Evolutionary conservation across 2,888 invertebrate species (phyloP), one percentile per base, ranked within the genome.

Genomic region (Melieria picta): DNA sequence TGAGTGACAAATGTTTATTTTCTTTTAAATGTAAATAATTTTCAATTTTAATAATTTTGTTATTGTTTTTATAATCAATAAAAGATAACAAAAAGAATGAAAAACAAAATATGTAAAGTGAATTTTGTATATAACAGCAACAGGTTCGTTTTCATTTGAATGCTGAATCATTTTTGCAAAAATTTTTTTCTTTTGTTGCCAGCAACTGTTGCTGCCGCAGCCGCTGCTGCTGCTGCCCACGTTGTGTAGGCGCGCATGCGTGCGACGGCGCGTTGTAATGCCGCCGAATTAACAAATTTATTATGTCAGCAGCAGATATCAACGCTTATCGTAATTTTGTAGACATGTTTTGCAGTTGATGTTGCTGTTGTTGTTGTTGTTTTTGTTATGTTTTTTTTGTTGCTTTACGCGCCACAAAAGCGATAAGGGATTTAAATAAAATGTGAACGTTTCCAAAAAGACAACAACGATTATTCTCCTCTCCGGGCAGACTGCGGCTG

Each of bases 231-330:
- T 30, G 30, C 58, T 7, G 42, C n/a, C 43, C 1, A 9, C 4
- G 7, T 45, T 6, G 4, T 4, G 5, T 13, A 42, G 50, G 4
- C 13, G 43, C n/a, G 4, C 58, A 58, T 30, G 58, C 11, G 58
- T 43, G 30, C 46, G 47, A 58, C 16, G 11, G 13, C 48, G 11
- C 56, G 11, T 4, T 7, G 52, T 58, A 57, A 48, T 60, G 60
- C 67, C 74, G 71, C 71, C 66, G 71, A 72, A 72, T 75, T 75
- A 76, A 70, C 75, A 74, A 75, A 75, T 76, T 75, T 74, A 76
- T 76, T 75, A 65, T 71, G 71, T 71, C 72, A 70, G 66, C 52
- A 46, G 73, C 65, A 67, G 72, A 72, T 74, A 74, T 70, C 70
- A 65, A 43, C 58, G 72, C 74, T 77, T 75, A 77, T 74, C 77